A percentile compares a stretch with the other conserved stretches of the same genome.
Evolutionary conservation across 2,888 invertebrate species (phyloP).

Genomic region (Pyrrhia umbra): DNA sequence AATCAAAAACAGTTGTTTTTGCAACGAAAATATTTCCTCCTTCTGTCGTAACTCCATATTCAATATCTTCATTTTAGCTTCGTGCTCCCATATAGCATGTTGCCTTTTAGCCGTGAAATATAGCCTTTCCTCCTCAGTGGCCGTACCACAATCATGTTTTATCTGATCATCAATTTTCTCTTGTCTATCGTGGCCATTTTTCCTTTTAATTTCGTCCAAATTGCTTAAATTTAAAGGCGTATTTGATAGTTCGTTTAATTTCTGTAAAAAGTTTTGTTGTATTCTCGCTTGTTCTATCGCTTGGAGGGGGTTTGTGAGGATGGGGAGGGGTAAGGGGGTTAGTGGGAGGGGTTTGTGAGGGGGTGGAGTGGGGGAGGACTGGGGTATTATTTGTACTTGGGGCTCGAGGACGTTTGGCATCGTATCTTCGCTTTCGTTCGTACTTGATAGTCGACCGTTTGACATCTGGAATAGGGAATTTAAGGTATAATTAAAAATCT

Average conservation of each 20-base stretch:
- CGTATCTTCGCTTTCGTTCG: slow-evolving; percentile 89
- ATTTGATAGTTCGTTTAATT: slow-evolving; percentile 84
- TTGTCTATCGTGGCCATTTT: slow-evolving; percentile 74
- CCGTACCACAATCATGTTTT: slow-evolving; percentile 75
- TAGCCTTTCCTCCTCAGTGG: slow-evolving; percentile 83
- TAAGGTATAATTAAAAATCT: too few species aligned
- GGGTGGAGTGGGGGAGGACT: slow-evolving; percentile 80
- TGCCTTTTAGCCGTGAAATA: slow-evolving; percentile 86
- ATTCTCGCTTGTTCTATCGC: slow-evolving; percentile 85
- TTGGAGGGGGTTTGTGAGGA: slow-evolving; percentile 79
- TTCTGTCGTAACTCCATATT: slow-evolving; percentile 87
- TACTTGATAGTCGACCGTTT: slow-evolving; percentile 87
- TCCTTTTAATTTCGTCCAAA: slow-evolving; percentile 75
- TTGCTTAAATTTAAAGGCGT: slow-evolving; percentile 86
- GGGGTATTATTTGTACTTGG: slow-evolving; percentile 85
- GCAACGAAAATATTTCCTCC: slow-evolving; percentile 87
- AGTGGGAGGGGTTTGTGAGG: slow-evolving; percentile 68
- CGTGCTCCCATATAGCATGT: slow-evolving; percentile 88
- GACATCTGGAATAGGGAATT: slow-evolving; percentile 79
- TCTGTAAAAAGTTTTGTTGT: slow-evolving; percentile 84
- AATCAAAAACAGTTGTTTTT: slow-evolving; percentile 87
- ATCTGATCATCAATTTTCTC: slow-evolving; percentile 72
- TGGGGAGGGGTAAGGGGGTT: slow-evolving; percentile 69
- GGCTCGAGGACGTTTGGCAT: slow-evolving; percentile 87
- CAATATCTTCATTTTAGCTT: slow-evolving; percentile 88